Percentiles rank a stretch among this genome's conserved stretches.
These are phyloP conservation scores for Saccostrea glomerata DNA, from an alignment of 1,140 invertebrate genomes.

Conservation along the genomic window DNA sequence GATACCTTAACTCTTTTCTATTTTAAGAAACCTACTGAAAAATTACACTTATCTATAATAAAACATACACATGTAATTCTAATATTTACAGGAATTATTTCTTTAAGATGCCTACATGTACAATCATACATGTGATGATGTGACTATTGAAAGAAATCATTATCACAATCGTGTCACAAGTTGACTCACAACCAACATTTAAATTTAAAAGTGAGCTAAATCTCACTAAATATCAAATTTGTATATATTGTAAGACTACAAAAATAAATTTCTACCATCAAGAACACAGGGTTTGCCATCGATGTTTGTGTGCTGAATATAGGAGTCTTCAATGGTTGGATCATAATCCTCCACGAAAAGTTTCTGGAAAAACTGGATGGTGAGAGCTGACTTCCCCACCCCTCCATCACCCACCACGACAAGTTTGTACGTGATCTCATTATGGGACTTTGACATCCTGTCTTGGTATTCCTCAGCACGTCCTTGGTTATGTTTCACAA, in stretches of 20 bases:
- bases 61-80: too few relatives aligned
- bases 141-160: too few relatives aligned
- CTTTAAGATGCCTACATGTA: too few relatives aligned
- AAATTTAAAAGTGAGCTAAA: too few relatives aligned
- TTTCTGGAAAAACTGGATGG: slow-evolving; percentile 98
- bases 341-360: slow-evolving; percentile 99
- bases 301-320: slow-evolving; percentile 97
- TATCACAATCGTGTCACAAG: too few relatives aligned
- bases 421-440: slow-evolving; percentile 90
- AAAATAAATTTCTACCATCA: slow-evolving; percentile 85
- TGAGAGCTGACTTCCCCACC: slow-evolving; percentile 94
- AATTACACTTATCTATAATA: too few relatives aligned
- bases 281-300: slow-evolving; percentile 94
- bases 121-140: too few relatives aligned
- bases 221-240: neutral
- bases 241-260: neutral
- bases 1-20: too few relatives aligned
- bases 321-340: slow-evolving; percentile 99
- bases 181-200: too few relatives aligned
- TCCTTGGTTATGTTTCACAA: neutral
- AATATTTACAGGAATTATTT: too few relatives aligned
- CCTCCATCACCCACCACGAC: slow-evolving; percentile 93
- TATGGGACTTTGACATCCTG: slow-evolving; percentile 81
- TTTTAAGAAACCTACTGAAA: too few relatives aligned
- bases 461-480: slow-evolving; percentile 3